These are phyloP conservation scores for Siphamia tubifer DNA, from an alignment of 2,113 vertebrate genomes.

Conservation along the genomic window DNA sequence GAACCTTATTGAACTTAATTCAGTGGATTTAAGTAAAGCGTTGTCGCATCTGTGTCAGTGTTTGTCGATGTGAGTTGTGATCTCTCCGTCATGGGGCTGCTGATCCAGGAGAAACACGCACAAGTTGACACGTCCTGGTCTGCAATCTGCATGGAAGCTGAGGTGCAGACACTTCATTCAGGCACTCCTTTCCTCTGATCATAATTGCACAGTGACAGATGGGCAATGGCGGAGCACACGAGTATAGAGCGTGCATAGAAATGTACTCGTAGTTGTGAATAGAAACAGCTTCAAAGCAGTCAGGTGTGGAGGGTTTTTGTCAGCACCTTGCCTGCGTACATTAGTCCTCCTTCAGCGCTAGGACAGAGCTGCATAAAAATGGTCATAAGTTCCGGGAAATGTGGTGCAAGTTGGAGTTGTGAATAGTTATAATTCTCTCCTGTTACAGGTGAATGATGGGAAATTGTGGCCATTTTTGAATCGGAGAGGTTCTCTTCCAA, in stretches of 20 bases:
- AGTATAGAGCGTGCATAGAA: conserved; percentile 54
- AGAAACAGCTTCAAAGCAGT: conserved; percentile 34
- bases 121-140: conserved; percentile 51
- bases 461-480: conserved; percentile 49
- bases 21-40: conserved; percentile 42
- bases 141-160: conserved; percentile 42
- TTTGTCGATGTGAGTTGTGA: conserved; percentile 53
- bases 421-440: conserved; percentile 27
- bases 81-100: conserved; percentile 32
- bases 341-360: conserved; percentile 15
- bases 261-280: conserved; percentile 50
- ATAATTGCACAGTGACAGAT: conserved; percentile 68
- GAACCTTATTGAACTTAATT: conserved; percentile 61
- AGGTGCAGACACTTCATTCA: conserved; percentile 36
- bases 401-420: neutral
- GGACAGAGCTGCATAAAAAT: neutral
- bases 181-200: conserved; percentile 49
- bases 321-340: conserved; percentile 12
- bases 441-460: conserved; percentile 34
- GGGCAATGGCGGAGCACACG: conserved; percentile 45
- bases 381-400: conserved; percentile 8
- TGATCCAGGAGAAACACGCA: conserved; percentile 33
- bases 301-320: conserved; percentile 12
- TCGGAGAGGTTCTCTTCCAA: conserved; percentile 11
- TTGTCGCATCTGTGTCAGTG: conserved; percentile 47